Evolutionary conservation across 2,888 invertebrate genomes (phyloP), one percentile per base, ranked within the genome.

Genomic region (Ornithoptera priamus): DNA sequence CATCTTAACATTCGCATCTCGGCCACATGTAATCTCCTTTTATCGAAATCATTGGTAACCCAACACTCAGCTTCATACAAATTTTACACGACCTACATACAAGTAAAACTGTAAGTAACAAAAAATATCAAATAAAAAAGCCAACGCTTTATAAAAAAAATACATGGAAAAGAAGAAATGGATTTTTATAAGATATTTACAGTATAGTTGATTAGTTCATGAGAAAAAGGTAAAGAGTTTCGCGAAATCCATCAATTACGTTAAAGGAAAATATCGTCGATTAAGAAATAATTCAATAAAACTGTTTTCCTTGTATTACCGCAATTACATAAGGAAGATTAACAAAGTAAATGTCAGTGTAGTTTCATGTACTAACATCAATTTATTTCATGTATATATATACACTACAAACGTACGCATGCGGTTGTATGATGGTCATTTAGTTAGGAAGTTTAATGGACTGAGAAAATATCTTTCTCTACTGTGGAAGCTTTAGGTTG

Each of bases 201-300:
- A 53, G 18, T 53, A n/a, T 6, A 53, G 8, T 53, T 5, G 18
- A 18, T 50, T 18, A 15, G 18, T 53, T 53, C 53, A 53, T 53
- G 0, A n/a, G 50, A 53, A 53, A 53, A 53, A 53, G 53, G 4
- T 53, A 53, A 53, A 53, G 53, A 6, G 53, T 53, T 53, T 17
- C 18, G 53, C 53, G 53, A 53, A 53, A 53, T n/a, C 53, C 1
- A n/a, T 53, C 53, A 53, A 53, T 53, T n/a, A n/a, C n/a, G 53
- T 53, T 53, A 53, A n/a, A 53, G n/a, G 53, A 46, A 53, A 65
- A 65, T 39, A 20, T 15, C 39, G 2, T 56, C 39, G 30, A 20
- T 18, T 64, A 30, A 36, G 74, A 74, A 72, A 72, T 75, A 69
- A 73, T 69, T 67, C 46, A 68, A 62, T 56, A 24, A 63, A 39